Percentiles rank a stretch among this genome's conserved stretches.
phyloP scores from a whole-genome alignment of 2,888 invertebrate genomes.

The Acanthosepion lycidas region DNA sequence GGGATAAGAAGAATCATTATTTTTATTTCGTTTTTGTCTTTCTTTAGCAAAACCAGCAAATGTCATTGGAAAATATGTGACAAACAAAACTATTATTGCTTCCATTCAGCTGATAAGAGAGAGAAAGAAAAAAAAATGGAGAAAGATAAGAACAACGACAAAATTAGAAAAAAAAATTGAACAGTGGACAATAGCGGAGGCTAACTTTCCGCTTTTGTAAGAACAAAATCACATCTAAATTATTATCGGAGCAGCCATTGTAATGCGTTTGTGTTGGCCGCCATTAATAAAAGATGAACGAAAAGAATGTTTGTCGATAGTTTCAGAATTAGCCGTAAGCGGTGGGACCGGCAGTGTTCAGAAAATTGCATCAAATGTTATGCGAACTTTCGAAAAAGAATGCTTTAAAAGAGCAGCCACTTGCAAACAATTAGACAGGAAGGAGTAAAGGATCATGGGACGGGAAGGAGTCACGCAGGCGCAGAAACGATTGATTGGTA shows the following conservation, averaged over 20 bases:
- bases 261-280: conserved; percentile 3
- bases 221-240: conserved; percentile 1
- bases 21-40: neutral
- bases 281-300: neutral
- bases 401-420: neutral
- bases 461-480: neutral
- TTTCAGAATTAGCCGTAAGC: neutral
- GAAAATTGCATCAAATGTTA: neutral
- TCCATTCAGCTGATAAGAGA: neutral
- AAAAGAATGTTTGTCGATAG: neutral
- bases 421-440: neutral
- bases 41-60: neutral
- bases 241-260: neutral
- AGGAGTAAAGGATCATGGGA: neutral
- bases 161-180: neutral
- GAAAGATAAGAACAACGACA: neutral
- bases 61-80: neutral
- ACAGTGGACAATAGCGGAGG: neutral
- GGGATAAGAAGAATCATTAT: neutral
- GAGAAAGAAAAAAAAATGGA: neutral
- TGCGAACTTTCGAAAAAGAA: neutral
- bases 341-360: neutral
- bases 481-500: neutral
- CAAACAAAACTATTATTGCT: neutral
- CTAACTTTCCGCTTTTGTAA: conserved; percentile 21